These are phyloP conservation scores for Dicaeum eximium DNA, from an alignment of 2,113 vertebrate species.

Conservation along the genomic window DNA sequence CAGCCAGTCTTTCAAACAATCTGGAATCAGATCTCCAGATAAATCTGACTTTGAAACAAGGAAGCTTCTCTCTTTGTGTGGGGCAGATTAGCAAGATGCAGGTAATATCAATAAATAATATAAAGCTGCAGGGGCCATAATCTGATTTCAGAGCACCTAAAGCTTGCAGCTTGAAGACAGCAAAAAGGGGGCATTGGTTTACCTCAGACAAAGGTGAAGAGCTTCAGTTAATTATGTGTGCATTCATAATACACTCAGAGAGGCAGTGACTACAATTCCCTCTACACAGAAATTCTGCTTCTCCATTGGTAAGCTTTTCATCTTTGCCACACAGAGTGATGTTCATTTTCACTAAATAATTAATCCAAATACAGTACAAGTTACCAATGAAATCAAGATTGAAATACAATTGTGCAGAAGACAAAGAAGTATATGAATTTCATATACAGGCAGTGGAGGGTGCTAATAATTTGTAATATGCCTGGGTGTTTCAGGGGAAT, in stretches of 20 bases:
- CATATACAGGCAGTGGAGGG: neutral
- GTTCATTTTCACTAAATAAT: constrained; percentile 45
- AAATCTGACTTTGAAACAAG: neutral
- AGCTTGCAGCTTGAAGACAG: neutral
- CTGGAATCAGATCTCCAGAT: neutral
- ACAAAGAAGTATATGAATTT: neutral
- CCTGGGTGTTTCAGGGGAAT: neutral
- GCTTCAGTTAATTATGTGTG: neutral
- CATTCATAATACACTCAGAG: neutral
- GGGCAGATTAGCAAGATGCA: neutral
- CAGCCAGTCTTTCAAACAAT: neutral
- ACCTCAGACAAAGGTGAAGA: neutral
- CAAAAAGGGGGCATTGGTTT: neutral
- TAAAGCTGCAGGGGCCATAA: neutral
- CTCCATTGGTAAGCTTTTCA: constrained; percentile 1
- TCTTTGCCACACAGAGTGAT: neutral
- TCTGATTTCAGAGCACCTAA: neutral
- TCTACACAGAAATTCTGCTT: neutral
- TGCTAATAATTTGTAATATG: neutral
- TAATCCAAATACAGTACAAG: neutral
- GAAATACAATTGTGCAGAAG: neutral
- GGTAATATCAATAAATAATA: neutral
- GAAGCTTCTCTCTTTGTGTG: neutral
- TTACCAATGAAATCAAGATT: neutral
- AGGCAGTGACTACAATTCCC: neutral